Percentiles rank a stretch among this genome's conserved stretches.
Conservation (phyloP, 2,888 invertebrate genomes). For the Operophtera brumata region DNA sequence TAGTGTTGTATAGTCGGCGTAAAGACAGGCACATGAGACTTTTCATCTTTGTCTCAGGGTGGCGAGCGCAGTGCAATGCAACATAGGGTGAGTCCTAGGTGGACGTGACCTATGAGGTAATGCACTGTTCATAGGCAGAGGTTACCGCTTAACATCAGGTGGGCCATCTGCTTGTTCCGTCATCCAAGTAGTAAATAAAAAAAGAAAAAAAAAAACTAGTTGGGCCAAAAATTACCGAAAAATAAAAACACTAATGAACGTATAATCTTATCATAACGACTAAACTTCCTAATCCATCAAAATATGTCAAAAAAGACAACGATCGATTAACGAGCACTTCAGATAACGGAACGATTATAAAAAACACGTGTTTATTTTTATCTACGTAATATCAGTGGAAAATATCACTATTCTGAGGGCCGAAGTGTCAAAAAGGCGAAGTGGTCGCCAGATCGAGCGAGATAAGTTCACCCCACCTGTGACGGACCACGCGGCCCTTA, state of each 20-base stretch:
- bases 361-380: constrained; percentile 67
- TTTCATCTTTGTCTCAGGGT: no score
- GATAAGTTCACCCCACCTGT: constrained; percentile 63
- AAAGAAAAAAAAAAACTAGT: no score
- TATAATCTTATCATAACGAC: constrained; percentile 26
- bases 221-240: no score
- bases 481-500: constrained; percentile 36
- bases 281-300: constrained; percentile 41
- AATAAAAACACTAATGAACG: constrained; percentile 9
- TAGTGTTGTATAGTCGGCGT: no score
- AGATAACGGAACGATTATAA: constrained; percentile 56
- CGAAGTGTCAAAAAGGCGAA: constrained; percentile 70
- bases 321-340: constrained; percentile 44
- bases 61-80: no score
- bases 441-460: constrained; percentile 65
- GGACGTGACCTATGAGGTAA: no score
- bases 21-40: no score
- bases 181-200: no score
- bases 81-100: no score
- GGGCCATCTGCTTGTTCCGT: no score
- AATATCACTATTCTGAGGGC: constrained; percentile 52
- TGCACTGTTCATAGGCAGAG: no score
- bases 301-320: constrained; percentile 38
- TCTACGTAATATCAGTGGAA: constrained; percentile 53
- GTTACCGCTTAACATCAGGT: no score